Base-by-base conservation (phyloP, 2,888 invertebrate genomes). In the Globia sparganii region DNA sequence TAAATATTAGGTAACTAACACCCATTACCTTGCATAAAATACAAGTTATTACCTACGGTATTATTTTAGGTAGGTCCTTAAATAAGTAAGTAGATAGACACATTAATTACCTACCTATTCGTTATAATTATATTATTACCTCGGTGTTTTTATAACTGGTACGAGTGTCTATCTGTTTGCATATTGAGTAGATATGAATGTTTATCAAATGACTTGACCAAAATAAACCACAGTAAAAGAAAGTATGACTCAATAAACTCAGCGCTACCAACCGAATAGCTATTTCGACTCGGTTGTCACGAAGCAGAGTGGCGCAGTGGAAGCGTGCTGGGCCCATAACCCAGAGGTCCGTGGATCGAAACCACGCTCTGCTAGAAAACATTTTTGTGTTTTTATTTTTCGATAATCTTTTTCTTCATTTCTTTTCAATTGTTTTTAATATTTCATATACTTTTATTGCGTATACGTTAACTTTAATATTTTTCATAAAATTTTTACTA, bases 341-440 rank as follows among this genome's bases (percentile, higher is more conserved):
- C 98, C 98, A 98, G 98, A 98, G 98, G 98, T 98, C 98, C 98
- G 98, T 98, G 97, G 98, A 98, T 98, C 98, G 98, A 98, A 98
- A 98, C 98, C 98, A 98, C 98, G 98, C 98, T 97, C 97, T 97
- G 97, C 97, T 97, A 97, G 28, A n/a, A 71, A 21, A 6, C 3
- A 89, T 94, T 94, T 94, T 92, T 89, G 81, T 8, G 3, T 82
- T 86, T 78, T 75, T 61, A 8, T 72, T 75, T 58, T 81, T 46
- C 9, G 11, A 25, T 46, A 40, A n/a, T 28, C 0, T 28, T n/a
- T 82, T 75, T 66, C 11, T 59, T 61, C 11, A 49, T 70, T 69
- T 66, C 13, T 65, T 65, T 46, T 34, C 28, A 13, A 28, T 59
- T 71, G 13, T 34, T 58, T 67, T n/a, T 18, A 4, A 25, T 31